Base-by-base conservation (phyloP, 2,797 vertebrate species). In the Malacoraja senta region DNA sequence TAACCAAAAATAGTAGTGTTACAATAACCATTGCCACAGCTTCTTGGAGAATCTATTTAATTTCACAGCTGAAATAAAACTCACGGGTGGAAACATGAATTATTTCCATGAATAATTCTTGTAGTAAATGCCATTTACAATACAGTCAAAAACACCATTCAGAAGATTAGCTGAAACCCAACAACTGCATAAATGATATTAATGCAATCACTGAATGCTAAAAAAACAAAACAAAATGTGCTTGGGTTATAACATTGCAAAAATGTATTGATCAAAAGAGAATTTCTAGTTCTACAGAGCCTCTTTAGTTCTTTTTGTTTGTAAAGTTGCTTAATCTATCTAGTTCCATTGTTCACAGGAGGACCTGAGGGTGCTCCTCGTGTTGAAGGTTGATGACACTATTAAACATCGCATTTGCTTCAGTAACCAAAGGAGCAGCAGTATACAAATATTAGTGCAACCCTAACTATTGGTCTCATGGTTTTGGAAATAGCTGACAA, bases 341-440 rank as follows among this genome's bases (percentile, higher is more conserved):
- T 74, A 72, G 10, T 44, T 19, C 68, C 19, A 53, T 29, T 3
- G 35, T 19, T 74, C 38, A 74, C n/a, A 72, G 35, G 44, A 44
- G 32, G 65, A 24, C 19, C 35, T 74, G 1, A 71, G 32, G 21
- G 9, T 26, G 10, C 72, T 91, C 63, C 68, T 53, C 3, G 12
- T 71, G n/a, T 44, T 53, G 71, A 74, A 91, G 68, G 35, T 44
- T 74, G 38, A 91, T 91, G 68, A 91, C 90, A 91, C 29, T 53
- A 91, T 74, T 91, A 74, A 74, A 91, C 21, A 29, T 44, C 35
- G 29, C 0, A 35, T 9, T 91, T 74, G 68, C 68, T 38, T 53
- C 68, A 6, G 35, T 91, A 91, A 72, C 90, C 35, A 35, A 74
- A 91, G 21, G 38, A 26, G 68, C 21, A 53, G 38, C 38, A 74